Conservation (phyloP, 2,888 invertebrate species). For the Drosophila kuntzei region DNA sequence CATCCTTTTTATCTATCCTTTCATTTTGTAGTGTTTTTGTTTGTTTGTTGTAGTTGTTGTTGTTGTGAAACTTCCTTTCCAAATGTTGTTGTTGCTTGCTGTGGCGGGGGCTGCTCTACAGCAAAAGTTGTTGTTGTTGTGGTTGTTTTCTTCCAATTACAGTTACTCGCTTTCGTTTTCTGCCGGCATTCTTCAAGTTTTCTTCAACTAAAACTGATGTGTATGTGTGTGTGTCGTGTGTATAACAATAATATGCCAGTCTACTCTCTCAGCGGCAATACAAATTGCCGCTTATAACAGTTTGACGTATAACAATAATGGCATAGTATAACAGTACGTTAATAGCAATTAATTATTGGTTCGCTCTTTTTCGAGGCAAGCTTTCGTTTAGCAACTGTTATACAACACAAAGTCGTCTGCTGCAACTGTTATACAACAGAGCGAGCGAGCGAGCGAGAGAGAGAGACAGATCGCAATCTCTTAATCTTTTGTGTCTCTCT, state of each 20-base stretch:
- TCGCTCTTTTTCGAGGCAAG: background rate
- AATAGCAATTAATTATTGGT: background rate
- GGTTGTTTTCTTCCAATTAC: background rate
- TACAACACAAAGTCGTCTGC: background rate
- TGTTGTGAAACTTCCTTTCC: constrained; percentile 29
- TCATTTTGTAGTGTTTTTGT: constrained; percentile 17
- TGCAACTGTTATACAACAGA: constrained; percentile 3
- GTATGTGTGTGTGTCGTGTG: background rate
- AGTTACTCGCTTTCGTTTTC: constrained; percentile 4
- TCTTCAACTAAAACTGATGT: background rate
- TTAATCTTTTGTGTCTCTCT: background rate
- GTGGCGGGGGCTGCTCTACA: constrained; percentile 26
- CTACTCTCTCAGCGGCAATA: background rate
- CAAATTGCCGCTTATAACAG: background rate
- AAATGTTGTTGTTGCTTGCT: constrained; percentile 17
- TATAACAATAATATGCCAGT: constrained; percentile 4
- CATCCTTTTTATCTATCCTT: constrained; percentile 9
- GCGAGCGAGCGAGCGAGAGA: too few relatives aligned
- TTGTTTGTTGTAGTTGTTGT: constrained; percentile 16
- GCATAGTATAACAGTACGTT: background rate
- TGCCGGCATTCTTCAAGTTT: constrained; percentile 9
- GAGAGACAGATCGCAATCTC: background rate
- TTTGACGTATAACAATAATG: constrained; percentile 6
- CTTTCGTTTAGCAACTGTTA: constrained; percentile 1
- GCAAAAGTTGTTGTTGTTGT: constrained; percentile 8